phyloP scores from a whole-genome alignment of 2,797 vertebrate genomes.

The Melanotaenia nigrans region DNA sequence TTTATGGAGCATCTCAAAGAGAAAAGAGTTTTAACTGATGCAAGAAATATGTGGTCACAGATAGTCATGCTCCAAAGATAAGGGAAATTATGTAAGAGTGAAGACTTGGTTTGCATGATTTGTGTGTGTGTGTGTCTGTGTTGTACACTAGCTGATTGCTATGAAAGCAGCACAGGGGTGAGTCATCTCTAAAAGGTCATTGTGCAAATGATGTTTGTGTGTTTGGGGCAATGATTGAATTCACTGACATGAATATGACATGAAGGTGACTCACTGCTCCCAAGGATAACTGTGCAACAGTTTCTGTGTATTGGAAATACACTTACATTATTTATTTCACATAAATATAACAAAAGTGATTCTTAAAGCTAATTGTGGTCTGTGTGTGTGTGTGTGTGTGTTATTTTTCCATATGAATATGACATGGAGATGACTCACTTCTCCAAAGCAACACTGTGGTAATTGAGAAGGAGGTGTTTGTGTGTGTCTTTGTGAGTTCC shows the following conservation, averaged over 20 bases:
- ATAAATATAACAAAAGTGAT: slow-evolving; percentile 35
- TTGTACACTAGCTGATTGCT: slow-evolving; percentile 39
- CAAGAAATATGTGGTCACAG: neutral
- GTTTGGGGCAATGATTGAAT: slow-evolving; percentile 57
- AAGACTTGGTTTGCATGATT: slow-evolving; percentile 1
- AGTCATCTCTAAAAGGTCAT: slow-evolving; percentile 68
- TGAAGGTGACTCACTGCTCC: slow-evolving; percentile 62
- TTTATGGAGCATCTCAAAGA: neutral
- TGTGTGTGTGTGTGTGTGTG: slow-evolving; percentile 2
- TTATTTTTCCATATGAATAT: slow-evolving; percentile 38
- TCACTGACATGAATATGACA: slow-evolving; percentile 64
- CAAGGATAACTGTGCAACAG: slow-evolving; percentile 10
- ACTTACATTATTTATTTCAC: slow-evolving; percentile 43
- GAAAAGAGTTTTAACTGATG: neutral
- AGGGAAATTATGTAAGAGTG: slow-evolving; percentile 7
- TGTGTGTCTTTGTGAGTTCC: neutral
- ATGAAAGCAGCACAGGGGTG: slow-evolving; percentile 43
- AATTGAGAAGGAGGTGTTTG: neutral
- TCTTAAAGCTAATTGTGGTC: neutral
- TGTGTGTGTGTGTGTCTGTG: slow-evolving; percentile 15
- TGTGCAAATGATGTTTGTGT: slow-evolving; percentile 58
- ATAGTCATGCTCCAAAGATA: neutral
- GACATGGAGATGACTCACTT: slow-evolving; percentile 50
- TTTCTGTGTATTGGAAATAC: slow-evolving; percentile 13
- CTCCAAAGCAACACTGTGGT: slow-evolving; percentile 10